These are phyloP conservation scores for Microcebus griseorufus DNA, from an alignment of 2,113 vertebrate species.

Conservation along the genomic window DNA sequence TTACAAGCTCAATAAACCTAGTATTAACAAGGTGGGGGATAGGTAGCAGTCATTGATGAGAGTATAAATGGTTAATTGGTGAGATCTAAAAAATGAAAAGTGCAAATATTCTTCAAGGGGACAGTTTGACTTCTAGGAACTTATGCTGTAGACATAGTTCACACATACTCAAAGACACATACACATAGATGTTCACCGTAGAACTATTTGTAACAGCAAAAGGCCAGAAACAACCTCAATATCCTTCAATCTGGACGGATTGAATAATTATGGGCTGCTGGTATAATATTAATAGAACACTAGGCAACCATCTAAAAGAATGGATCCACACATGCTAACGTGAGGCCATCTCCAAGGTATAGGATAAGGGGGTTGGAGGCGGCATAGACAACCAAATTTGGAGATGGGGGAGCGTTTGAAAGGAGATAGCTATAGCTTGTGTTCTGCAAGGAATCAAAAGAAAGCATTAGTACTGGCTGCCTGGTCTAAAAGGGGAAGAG, in stretches of 20 bases:
- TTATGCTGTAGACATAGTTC: background rate
- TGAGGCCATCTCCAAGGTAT: background rate
- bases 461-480: background rate
- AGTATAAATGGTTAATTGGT: background rate
- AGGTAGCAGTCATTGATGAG: background rate
- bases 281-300: background rate
- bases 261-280: background rate
- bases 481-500: background rate
- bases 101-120: background rate
- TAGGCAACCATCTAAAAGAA: background rate
- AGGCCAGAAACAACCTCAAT: background rate
- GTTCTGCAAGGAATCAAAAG: background rate
- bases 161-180: background rate
- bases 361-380: background rate
- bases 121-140: slow-evolving; percentile 23
- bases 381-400: background rate
- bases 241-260: background rate
- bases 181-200: background rate
- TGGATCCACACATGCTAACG: background rate
- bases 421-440: background rate
- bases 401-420: background rate
- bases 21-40: background rate
- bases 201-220: background rate
- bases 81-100: slow-evolving; percentile 21
- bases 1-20: background rate